phyloP scores from a whole-genome alignment of 2,888 invertebrate genomes.

The Alsophila aescularia region DNA sequence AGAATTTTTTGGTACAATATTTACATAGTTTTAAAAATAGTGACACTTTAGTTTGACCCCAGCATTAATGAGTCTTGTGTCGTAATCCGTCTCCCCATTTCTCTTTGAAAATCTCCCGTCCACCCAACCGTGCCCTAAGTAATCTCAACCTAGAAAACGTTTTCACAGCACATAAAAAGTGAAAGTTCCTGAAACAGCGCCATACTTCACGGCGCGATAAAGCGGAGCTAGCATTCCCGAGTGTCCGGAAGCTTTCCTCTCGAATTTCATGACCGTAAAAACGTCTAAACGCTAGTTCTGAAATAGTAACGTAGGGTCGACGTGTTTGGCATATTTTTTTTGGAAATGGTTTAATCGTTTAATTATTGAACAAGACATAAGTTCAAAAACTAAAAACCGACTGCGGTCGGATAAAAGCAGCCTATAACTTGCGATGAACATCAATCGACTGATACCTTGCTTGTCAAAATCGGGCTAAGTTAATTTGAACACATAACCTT shows the following conservation, averaged over 20 bases:
- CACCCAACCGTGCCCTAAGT: neutral
- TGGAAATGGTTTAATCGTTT: too few relatives aligned
- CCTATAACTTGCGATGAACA: too few relatives aligned
- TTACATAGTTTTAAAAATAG: too few relatives aligned
- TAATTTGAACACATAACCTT: too few relatives aligned
- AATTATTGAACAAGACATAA: neutral
- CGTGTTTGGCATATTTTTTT: neutral
- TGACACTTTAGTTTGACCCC: too few relatives aligned
- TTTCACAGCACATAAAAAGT: slow-evolving; percentile 16
- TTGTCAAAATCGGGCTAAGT: too few relatives aligned
- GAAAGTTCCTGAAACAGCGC: slow-evolving; percentile 14
- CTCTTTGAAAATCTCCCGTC: neutral
- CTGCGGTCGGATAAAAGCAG: too few relatives aligned
- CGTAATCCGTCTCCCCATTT: too few relatives aligned
- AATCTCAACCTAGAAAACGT: slow-evolving; percentile 2
- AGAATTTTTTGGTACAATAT: too few relatives aligned
- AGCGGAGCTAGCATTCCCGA: slow-evolving; percentile 17
- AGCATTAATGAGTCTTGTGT: too few relatives aligned
- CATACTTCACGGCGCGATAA: slow-evolving; percentile 18
- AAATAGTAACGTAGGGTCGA: slow-evolving; percentile 8
- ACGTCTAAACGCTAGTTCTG: slow-evolving; percentile 13
- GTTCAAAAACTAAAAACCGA: too few relatives aligned
- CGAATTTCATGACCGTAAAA: slow-evolving; percentile 23
- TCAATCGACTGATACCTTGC: too few relatives aligned
- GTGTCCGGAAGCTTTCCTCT: slow-evolving; percentile 19